Conservation (phyloP, 1,140 invertebrate species). For the Reticulitermes speratus region DNA sequence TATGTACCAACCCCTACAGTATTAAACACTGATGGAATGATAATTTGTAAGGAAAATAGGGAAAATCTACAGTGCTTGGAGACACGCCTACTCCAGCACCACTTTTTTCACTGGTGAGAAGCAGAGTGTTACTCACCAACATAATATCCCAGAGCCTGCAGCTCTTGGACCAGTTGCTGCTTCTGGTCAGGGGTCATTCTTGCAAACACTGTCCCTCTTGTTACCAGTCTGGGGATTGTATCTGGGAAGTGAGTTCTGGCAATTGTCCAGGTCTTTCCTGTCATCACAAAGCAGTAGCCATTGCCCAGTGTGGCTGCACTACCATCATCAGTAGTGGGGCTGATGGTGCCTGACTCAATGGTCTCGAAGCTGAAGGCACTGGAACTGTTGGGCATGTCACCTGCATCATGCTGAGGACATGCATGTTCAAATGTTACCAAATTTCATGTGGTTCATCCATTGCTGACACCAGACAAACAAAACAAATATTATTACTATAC, state of each 20-base stretch:
- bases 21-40: too few species aligned
- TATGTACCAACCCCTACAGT: too few species aligned
- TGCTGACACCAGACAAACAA: too few species aligned
- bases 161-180: slow-evolving; percentile 80
- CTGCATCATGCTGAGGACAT: background rate
- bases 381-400: slow-evolving; percentile 27
- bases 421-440: too few species aligned
- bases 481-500: too few species aligned
- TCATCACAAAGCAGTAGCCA: slow-evolving; percentile 64
- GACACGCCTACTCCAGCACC: too few species aligned
- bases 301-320: background rate
- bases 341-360: slow-evolving; percentile 31
- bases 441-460: too few species aligned
- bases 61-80: background rate
- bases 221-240: slow-evolving; percentile 64
- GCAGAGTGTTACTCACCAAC: slow-evolving; percentile 57
- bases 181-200: slow-evolving; percentile 96
- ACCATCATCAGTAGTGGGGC: background rate
- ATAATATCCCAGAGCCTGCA: slow-evolving; percentile 80
- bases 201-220: slow-evolving; percentile 84
- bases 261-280: slow-evolving; percentile 70
- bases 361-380: slow-evolving; percentile 35
- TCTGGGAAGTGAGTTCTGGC: slow-evolving; percentile 67
- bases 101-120: too few species aligned
- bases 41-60: background rate